Evolutionary conservation across 2,113 vertebrate species (phyloP).

Genomic region (Ellobius talpinus): DNA sequence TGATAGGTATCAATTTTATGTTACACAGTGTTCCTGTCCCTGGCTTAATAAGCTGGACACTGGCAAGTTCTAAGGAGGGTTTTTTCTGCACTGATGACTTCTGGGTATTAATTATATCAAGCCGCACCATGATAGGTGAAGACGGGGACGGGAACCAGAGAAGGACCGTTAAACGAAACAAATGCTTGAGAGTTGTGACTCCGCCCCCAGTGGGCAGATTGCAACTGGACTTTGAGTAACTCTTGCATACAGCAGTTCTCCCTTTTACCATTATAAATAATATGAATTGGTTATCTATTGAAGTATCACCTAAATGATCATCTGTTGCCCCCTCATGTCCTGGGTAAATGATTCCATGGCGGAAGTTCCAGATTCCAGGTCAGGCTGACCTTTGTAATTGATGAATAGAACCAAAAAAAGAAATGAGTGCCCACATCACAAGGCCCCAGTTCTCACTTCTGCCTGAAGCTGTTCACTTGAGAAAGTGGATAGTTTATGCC

Average conservation of each 20-base stretch:
- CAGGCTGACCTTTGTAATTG: background rate
- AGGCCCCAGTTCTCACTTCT: background rate
- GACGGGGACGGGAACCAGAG: background rate
- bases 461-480: background rate
- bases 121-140: background rate
- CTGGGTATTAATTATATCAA: constrained; percentile 27
- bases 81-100: background rate
- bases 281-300: background rate
- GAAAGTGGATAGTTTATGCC: background rate
- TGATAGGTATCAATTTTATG: background rate
- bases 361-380: constrained; percentile 7
- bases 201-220: background rate
- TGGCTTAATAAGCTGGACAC: background rate
- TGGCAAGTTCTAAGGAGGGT: background rate
- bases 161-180: constrained; percentile 44
- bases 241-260: constrained; percentile 21
- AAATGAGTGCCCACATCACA: background rate
- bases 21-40: accelerated
- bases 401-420: background rate
- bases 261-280: background rate
- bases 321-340: background rate
- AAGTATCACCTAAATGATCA: background rate
- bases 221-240: constrained; percentile 24
- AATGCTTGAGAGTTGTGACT: background rate
- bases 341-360: background rate